Evolutionary conservation across 2,888 invertebrate species (phyloP), one percentile per base, ranked within the genome.

Genomic region (Rutpela maculata): DNA sequence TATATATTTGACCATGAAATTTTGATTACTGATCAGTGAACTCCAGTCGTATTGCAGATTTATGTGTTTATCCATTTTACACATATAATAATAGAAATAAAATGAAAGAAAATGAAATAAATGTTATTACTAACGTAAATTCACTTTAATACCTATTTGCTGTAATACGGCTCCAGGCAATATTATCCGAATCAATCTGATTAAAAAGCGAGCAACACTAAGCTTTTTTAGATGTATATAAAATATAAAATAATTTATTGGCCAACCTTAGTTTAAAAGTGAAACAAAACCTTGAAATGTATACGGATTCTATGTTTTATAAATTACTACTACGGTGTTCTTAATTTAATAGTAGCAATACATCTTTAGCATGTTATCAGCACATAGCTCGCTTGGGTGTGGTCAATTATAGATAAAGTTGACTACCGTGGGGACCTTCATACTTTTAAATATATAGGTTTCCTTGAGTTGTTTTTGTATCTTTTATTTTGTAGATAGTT

Each of bases 371-470:
- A 76, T 68, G 69, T 76, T 76, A 76, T 76, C 76, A 76, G 72
- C 73, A 70, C 80, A 80, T 80, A 79, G 71, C 79, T 80, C 56
- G 31, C 74, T 60, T 63, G 78, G 80, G 80, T 76, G 80, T 79
- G 80, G 80, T 75, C 73, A 65, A 75, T 77, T 76, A 74, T 75
- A 76, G 78, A 77, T 75, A 78, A 78, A 80, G 78, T 69, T 75
- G 78, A 78, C 77, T 80, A 77, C 77, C 73, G 38, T 66, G 75
- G 70, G 69, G 78, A 78, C 80, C 80, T 80, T 80, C 80, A 77
- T 70, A 74, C 76, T 71, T 67, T 60, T 72, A 72, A 76, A 76
- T 67, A 38, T 60, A 76, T 68, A 73, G 35, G 67, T 76, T 75
- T 70, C 75, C 75, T 75, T 75, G 75, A 75, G 70, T 56, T 73